phyloP scores from a whole-genome alignment of 2,797 vertebrate genomes.

The Epinephelus awoara region DNA sequence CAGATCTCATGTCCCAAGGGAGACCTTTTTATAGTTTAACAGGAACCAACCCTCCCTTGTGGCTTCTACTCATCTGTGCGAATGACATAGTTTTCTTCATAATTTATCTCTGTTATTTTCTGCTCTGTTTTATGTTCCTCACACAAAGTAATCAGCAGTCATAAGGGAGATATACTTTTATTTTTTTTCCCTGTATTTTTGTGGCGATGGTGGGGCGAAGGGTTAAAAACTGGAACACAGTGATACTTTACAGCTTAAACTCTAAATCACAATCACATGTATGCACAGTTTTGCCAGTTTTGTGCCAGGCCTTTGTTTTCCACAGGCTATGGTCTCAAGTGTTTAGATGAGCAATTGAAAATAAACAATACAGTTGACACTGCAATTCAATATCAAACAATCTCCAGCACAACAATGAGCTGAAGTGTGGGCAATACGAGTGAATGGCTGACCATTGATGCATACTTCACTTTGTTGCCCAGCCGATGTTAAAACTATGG shows the following conservation, averaged over 20 bases:
- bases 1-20: conserved; percentile 80
- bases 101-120: conserved; percentile 74
- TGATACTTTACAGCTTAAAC: conserved; percentile 36
- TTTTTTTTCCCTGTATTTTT: conserved; percentile 3
- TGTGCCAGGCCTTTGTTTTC: conserved; percentile 56
- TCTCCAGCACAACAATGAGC: conserved; percentile 52
- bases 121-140: conserved; percentile 65
- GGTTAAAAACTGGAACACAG: conserved; percentile 67
- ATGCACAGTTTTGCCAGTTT: conserved; percentile 36
- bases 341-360: conserved; percentile 68
- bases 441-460: conserved; percentile 76
- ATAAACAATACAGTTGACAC: conserved; percentile 68
- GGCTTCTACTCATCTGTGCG: conserved; percentile 77
- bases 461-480: conserved; percentile 74
- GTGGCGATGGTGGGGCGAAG: conserved; percentile 31
- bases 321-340: conserved; percentile 40
- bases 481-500: conserved; percentile 71
- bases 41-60: conserved; percentile 82
- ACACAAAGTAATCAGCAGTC: conserved; percentile 61
- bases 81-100: conserved; percentile 81
- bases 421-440: conserved; percentile 41
- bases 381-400: conserved; percentile 68
- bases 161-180: conserved; percentile 21
- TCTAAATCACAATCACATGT: conserved; percentile 33
- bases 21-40: conserved; percentile 82